Evolutionary conservation across 2,888 invertebrate genomes (phyloP), one percentile per base, ranked within the genome.

Genomic region (Ypsolopha sequella): DNA sequence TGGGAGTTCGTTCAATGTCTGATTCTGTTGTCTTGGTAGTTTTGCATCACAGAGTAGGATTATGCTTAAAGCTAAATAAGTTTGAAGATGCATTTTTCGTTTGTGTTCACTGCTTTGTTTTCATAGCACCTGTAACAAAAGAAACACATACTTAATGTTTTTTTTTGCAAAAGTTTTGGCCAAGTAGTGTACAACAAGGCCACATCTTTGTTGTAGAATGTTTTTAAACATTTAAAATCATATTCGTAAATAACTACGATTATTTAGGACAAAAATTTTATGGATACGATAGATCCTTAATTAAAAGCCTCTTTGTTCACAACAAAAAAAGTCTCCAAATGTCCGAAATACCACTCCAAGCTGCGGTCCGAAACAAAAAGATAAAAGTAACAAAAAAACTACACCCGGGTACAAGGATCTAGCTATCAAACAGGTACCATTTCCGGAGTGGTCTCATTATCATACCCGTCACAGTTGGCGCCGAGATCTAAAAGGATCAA

Each of bases 111-210:
- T 64, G 57, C 56, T 56, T 52, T 60, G 61, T 58, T 59, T 56
- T 71, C 84, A 81, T 85, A 61, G 62, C 58, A 74, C 67, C 85
- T 85, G 84, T 43, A 85, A 85, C 71, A 79, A 76, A 59, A 57
- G 44, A 58, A 57, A 61, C 55, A 51, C 46, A 44, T 9, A 33
- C 44, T 52, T 58, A 36, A 10, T 43, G 13, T 38, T 48, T 38
- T 48, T 8, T 34, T 52, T 24, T 24, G 24, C 24, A 24, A 24
- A 3, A 24, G 4, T 24, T 24, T 4, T 24, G 24, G 24, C 4
- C 24, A 24, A 24, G 24, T 24, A 24, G 2, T 24, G 2, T 4
- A 3, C 24, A 24, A 24, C 24, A 24, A 24, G 24, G 24, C 24
- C 4, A 24, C 24, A 24, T 24, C 2, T 24, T 3, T 24, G 24